These are phyloP conservation scores for Sciurus niger DNA, from an alignment of 2,113 vertebrate species.

Conservation along the genomic window DNA sequence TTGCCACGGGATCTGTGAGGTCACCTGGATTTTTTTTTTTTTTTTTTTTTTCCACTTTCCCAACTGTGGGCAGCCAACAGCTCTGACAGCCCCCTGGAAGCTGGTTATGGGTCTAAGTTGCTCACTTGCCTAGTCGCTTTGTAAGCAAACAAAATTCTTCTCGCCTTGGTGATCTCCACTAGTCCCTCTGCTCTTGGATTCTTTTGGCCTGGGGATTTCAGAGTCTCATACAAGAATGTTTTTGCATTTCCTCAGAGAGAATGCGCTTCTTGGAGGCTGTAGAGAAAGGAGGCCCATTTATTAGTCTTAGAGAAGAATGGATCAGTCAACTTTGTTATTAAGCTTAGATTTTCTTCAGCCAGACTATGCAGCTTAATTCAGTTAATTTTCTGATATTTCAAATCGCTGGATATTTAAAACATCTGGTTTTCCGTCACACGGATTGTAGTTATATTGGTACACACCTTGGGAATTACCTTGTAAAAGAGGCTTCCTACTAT, in stretches of 20 bases:
- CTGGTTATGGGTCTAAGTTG: not conserved
- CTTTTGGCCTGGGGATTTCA: not conserved
- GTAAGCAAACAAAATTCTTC: not conserved
- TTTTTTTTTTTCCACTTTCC: not conserved
- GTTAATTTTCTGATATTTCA: slow-evolving; percentile 36
- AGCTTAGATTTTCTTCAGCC: not conserved
- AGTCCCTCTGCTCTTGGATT: not conserved
- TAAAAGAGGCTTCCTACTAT: not conserved
- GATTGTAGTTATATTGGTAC: not conserved
- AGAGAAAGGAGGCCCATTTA: not conserved
- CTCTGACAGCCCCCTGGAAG: not conserved
- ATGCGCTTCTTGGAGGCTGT: not conserved
- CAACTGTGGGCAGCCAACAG: not conserved
- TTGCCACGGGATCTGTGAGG: slow-evolving; percentile 9
- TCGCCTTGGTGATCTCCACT: not conserved
- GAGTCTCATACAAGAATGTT: not conserved
- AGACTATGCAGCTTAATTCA: not conserved
- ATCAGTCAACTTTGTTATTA: not conserved
- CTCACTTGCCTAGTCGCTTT: not conserved
- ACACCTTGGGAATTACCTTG: not conserved
- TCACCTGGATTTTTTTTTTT: not conserved
- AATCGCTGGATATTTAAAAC: not conserved
- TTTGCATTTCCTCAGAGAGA: slow-evolving; percentile 4
- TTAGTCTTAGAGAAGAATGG: slow-evolving; percentile 42
- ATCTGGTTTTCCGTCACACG: not conserved